Conservation (phyloP, 2,797 vertebrate species). For the Phoebastria nigripes region DNA sequence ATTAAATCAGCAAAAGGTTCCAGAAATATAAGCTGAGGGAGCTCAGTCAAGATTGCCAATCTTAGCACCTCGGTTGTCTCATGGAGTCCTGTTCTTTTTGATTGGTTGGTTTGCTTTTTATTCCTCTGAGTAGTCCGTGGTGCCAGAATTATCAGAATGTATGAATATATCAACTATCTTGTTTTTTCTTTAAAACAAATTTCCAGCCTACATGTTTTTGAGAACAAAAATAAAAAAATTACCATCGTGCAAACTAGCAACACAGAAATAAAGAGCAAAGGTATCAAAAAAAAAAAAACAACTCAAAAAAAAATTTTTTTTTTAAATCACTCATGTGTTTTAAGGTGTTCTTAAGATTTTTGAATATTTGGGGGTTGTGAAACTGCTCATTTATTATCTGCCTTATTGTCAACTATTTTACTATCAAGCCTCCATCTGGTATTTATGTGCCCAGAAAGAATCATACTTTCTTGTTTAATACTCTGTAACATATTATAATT, state of each 20-base stretch:
- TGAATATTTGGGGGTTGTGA: neutral
- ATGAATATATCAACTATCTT: neutral
- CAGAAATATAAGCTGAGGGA: neutral
- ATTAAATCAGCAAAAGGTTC: neutral
- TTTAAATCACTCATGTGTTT: neutral
- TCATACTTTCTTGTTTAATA: neutral
- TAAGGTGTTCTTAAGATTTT: neutral
- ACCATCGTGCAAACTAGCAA: neutral
- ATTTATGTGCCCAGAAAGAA: neutral
- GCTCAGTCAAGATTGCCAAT: neutral
- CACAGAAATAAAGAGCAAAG: neutral
- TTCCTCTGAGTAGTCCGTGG: neutral
- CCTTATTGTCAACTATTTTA: neutral
- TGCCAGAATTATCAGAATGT: neutral
- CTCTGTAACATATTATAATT: neutral
- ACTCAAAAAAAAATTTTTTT: neutral
- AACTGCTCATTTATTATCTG: neutral
- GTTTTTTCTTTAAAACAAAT: neutral
- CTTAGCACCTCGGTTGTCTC: neutral
- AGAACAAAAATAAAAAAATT: neutral
- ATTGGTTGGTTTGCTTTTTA: neutral
- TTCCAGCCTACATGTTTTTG: neutral
- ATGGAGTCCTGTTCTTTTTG: neutral
- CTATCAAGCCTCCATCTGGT: neutral
- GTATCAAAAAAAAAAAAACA: rapidly evolving